A percentile compares a stretch with the other conserved stretches of the same genome.
Conservation (phyloP, 2,113 vertebrate genomes). For the Emydura subglobosa region DNA sequence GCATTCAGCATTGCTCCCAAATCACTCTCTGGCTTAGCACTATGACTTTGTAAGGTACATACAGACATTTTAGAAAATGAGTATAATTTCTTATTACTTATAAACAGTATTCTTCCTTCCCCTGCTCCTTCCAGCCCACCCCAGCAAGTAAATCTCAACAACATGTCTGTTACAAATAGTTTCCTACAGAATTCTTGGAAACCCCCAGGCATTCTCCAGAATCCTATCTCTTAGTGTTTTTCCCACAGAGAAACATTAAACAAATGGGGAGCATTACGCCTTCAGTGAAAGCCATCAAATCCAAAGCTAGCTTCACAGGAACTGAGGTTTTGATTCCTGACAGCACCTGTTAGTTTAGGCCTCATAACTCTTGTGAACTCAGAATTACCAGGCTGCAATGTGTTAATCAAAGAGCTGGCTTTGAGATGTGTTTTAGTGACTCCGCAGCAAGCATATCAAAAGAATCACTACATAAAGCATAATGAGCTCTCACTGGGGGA, state of each 20-base stretch:
- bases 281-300: conserved; percentile 60
- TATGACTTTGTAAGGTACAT: not conserved
- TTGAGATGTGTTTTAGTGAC: not conserved
- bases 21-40: not conserved
- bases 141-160: not conserved
- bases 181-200: conserved; percentile 34
- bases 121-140: not conserved
- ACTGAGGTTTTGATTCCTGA: conserved; percentile 54
- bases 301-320: not conserved
- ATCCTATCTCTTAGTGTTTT: conserved; percentile 40
- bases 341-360: conserved; percentile 33
- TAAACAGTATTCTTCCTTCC: not conserved
- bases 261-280: conserved; percentile 33
- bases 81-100: not conserved
- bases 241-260: conserved; percentile 48
- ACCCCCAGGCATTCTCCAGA: conserved; percentile 28
- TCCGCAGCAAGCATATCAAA: not conserved
- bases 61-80: not conserved
- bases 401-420: not conserved
- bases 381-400: not conserved
- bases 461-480: not conserved
- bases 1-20: not conserved
- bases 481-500: not conserved
- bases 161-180: conserved; percentile 14
- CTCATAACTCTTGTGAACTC: conserved; percentile 1